A percentile compares a stretch with the other conserved stretches of the same genome.
phyloP scores from a whole-genome alignment of 2,113 vertebrate species.

The Nibea albiflora region DNA sequence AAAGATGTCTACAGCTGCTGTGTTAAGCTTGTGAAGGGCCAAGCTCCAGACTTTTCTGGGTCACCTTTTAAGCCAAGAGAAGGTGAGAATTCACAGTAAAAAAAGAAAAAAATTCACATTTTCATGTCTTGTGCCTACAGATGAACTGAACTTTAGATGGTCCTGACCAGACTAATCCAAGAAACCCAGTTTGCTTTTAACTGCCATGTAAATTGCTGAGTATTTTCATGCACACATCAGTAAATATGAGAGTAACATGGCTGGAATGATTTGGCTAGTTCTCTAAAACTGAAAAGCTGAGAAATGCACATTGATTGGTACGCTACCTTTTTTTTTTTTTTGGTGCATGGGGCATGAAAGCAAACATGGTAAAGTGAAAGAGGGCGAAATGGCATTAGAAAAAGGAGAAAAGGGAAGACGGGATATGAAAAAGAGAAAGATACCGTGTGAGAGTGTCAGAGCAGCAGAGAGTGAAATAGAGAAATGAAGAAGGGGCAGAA shows the following conservation, averaged over 20 bases:
- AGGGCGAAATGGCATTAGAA: neutral
- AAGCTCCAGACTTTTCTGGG: neutral
- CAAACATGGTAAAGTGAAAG: neutral
- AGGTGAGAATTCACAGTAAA: neutral
- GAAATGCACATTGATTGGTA: neutral
- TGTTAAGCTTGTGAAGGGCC: neutral
- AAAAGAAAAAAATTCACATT: neutral
- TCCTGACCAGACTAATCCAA: neutral
- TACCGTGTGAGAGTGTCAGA: neutral
- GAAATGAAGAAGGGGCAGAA: constrained; percentile 39
- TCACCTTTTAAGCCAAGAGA: neutral
- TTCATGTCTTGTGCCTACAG: neutral
- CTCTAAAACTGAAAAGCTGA: neutral
- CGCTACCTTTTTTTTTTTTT: neutral
- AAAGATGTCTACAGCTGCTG: neutral
- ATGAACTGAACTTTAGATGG: neutral
- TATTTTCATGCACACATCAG: neutral
- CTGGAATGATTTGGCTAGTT: neutral
- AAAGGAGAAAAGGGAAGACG: neutral
- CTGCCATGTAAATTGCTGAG: neutral
- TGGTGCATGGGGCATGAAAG: neutral
- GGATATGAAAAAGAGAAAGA: neutral
- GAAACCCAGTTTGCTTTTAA: neutral
- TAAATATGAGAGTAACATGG: neutral
- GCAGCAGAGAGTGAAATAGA: constrained; percentile 29